Evolutionary conservation across 2,888 invertebrate species (phyloP), one percentile per base, ranked within the genome.

Genomic region (Pollenia angustigena): DNA sequence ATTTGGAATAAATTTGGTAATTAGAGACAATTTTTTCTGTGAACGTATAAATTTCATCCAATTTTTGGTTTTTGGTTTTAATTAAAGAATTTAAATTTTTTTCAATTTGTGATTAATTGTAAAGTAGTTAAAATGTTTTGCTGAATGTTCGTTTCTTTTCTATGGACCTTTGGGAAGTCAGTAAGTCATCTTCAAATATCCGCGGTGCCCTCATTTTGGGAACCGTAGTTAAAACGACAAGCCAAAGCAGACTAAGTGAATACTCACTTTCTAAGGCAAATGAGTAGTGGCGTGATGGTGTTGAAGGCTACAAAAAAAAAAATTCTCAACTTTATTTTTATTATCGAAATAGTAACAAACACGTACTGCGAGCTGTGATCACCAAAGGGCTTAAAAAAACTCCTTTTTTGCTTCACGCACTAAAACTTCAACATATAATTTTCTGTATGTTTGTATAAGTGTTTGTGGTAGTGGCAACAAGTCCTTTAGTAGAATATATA

Each of bases 301-400:
- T 74, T 66, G 64, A 71, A 69, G 58, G 44, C 10, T n/a, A 42
- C 56, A 52, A 56, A 54, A 48, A 40, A 56, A 54, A 48, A 40
- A n/a, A 8, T 11, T 75, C 44, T 50, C 7, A 40, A 40, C 42
- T 75, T 71, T 56, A 14, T 52, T 54, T 74, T 75, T 72, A 84
- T 81, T 87, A 83, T 76, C 83, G 78, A 84, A 87, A 76, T 84
- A 74, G 62, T 58, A 81, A 87, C 72, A 87, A 44, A 52, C 84
- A 81, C 84, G 81, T 84, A 50, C 64, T 14, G 16, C 11, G 56
- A 84, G 54, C 68, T 68, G 62, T 85, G 74, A 74, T 85, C 66
- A 80, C 84, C 79, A 68, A 79, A 79, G 84, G 79, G 84, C 84
- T 79, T 74, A 18, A n/a, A 74, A 18, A 44, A 44, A 42, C 50